These are phyloP conservation scores for Ardeotis arabs DNA, from an alignment of 2,113 vertebrate genomes.

Conservation along the genomic window DNA sequence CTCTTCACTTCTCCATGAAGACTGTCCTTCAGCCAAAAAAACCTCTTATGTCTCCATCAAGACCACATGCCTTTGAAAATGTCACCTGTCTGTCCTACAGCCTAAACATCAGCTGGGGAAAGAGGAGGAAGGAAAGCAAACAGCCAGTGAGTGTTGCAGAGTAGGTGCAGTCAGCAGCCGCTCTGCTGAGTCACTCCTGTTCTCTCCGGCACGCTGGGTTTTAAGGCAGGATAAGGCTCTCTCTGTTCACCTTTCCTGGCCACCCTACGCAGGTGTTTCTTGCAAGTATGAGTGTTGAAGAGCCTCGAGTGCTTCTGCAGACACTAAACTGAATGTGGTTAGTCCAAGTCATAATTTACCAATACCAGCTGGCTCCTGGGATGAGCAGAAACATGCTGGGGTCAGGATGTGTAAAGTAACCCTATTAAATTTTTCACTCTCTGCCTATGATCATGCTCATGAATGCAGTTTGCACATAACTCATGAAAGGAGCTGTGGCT, in stretches of 20 bases:
- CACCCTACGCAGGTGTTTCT: not conserved
- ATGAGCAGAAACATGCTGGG: conserved; percentile 45
- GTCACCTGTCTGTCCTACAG: not conserved
- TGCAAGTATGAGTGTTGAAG: not conserved
- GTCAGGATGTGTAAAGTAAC: conserved; percentile 19
- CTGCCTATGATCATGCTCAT: not conserved
- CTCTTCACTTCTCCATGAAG: not conserved
- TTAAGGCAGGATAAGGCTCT: not conserved
- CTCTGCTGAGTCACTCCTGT: not conserved
- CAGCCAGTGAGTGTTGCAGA: not conserved
- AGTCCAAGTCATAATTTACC: conserved; percentile 26
- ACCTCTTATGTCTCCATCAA: fast-evolving
- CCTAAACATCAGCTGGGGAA: not conserved
- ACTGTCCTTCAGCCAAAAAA: not conserved
- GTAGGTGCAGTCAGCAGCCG: not conserved
- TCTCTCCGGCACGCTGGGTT: not conserved
- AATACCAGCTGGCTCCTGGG: conserved; percentile 24
- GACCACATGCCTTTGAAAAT: not conserved
- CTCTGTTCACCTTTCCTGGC: not conserved
- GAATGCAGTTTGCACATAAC: not conserved
- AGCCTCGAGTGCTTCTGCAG: conserved; percentile 29
- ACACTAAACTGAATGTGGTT: conserved; percentile 6
- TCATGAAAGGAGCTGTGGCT: not conserved
- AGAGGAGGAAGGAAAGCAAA: not conserved
- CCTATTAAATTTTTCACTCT: not conserved